Conservation (phyloP, 2,888 invertebrate genomes). For the Pomacea canaliculata region DNA sequence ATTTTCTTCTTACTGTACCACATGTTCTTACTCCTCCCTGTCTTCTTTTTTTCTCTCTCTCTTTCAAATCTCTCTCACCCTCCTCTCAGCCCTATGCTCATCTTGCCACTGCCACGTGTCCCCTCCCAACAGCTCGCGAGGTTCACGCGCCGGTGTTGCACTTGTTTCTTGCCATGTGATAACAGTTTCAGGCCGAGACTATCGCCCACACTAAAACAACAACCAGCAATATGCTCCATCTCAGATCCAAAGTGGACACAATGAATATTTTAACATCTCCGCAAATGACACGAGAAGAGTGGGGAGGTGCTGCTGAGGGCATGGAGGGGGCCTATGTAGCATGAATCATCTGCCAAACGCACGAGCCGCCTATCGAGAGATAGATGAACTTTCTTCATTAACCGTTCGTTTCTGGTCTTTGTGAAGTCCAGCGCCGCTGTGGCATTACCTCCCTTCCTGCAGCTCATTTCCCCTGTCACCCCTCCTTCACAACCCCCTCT, state of each 20-base stretch:
- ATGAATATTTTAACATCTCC: slow-evolving; percentile 9
- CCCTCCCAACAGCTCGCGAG: not conserved
- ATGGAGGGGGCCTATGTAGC: not conserved
- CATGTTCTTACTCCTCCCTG: not conserved
- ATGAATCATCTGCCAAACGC: slow-evolving; percentile 10
- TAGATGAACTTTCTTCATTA: slow-evolving; percentile 1
- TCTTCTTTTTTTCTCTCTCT: not conserved
- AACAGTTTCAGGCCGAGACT: too few species aligned
- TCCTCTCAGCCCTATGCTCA: not conserved
- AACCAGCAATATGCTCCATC: too few species aligned
- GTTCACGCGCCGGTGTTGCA: not conserved
- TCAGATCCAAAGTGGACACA: not conserved
- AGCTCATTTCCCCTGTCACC: not conserved
- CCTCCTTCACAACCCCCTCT: not conserved
- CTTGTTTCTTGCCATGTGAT: not conserved
- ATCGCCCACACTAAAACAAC: too few species aligned
- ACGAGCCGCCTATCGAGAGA: not conserved
- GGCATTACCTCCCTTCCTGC: not conserved
- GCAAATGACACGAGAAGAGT: not conserved
- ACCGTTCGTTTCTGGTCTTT: not conserved
- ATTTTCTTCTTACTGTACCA: not conserved
- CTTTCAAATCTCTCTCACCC: not conserved
- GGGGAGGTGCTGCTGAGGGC: too few species aligned
- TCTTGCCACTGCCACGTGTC: not conserved
- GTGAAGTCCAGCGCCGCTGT: not conserved